phyloP scores from a whole-genome alignment of 2,113 vertebrate genomes.

The Aphelocoma coerulescens region DNA sequence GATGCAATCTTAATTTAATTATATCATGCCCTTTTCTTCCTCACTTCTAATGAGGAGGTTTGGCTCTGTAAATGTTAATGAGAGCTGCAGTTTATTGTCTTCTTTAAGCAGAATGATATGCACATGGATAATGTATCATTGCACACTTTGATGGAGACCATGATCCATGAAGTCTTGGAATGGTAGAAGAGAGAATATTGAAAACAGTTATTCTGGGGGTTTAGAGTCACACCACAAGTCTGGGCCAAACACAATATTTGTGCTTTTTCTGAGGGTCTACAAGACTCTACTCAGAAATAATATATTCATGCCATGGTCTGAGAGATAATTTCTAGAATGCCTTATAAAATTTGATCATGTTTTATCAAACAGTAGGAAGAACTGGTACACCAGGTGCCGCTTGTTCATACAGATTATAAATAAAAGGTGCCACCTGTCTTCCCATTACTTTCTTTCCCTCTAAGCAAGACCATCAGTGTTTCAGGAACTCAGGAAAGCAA shows the following conservation, averaged over 20 bases:
- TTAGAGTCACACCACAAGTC: neutral
- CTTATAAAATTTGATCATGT: neutral
- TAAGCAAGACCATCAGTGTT: neutral
- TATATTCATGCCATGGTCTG: neutral
- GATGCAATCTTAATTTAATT: constrained; percentile 70
- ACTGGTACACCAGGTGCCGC: accelerated
- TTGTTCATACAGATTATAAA: neutral
- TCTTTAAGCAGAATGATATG: constrained; percentile 43
- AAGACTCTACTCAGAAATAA: neutral
- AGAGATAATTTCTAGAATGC: neutral
- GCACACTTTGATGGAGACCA: constrained; percentile 17
- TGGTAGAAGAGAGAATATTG: neutral
- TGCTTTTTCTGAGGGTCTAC: neutral
- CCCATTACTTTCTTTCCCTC: neutral
- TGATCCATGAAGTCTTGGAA: constrained; percentile 27
- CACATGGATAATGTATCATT: constrained; percentile 9
- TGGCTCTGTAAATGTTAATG: constrained; percentile 67
- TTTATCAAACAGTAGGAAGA: neutral
- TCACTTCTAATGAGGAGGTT: constrained; percentile 63
- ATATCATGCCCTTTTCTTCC: constrained; percentile 50
- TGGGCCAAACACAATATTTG: neutral
- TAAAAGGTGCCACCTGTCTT: neutral
- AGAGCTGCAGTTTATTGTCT: constrained; percentile 67
- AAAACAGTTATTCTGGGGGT: neutral
- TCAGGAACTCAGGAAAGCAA: neutral